Evolutionary conservation across 2,888 invertebrate species (phyloP).

Genomic region (Fragum sueziense): DNA sequence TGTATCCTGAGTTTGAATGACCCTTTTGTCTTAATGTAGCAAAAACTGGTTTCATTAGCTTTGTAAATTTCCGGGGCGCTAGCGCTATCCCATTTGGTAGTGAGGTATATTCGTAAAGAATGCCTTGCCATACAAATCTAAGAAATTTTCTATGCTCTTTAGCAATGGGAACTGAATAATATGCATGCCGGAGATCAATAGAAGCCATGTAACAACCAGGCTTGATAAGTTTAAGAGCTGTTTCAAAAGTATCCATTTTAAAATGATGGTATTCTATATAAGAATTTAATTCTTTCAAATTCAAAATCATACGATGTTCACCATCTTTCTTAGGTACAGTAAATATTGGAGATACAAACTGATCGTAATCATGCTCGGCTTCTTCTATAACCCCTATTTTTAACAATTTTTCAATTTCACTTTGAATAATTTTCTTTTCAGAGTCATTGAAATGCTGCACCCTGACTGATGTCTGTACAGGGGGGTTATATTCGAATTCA

Average conservation of each 20-base stretch:
- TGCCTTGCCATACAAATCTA: constrained; percentile 43
- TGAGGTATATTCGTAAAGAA: too few relatives aligned
- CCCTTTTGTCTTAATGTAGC: constrained; percentile 46
- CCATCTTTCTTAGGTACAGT: constrained; percentile 47
- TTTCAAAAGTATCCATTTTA: constrained; percentile 60
- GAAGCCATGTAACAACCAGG: constrained; percentile 55
- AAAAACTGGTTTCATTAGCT: constrained; percentile 60
- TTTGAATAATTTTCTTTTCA: constrained; percentile 27
- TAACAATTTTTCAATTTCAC: constrained; percentile 39
- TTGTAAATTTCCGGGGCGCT: constrained; percentile 60
- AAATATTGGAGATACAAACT: constrained; percentile 55
- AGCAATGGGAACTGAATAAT: constrained; percentile 55
- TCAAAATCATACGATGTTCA: constrained; percentile 49
- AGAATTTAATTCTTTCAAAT: constrained; percentile 51
- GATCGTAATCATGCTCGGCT: background rate
- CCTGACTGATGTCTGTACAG: background rate
- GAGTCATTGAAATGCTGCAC: background rate
- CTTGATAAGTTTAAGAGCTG: constrained; percentile 41
- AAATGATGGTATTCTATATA: constrained; percentile 58
- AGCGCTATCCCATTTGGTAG: too few relatives aligned
- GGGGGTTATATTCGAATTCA: background rate
- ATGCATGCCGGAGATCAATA: constrained; percentile 54
- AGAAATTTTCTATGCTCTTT: constrained; percentile 35
- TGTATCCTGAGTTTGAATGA: background rate
- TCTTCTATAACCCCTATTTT: constrained; percentile 30